Percentiles rank a stretch among this genome's conserved stretches.
Evolutionary conservation across 92 coral and sea anemone species (phyloP).

Genomic region (Parazoanthus darwini): DNA sequence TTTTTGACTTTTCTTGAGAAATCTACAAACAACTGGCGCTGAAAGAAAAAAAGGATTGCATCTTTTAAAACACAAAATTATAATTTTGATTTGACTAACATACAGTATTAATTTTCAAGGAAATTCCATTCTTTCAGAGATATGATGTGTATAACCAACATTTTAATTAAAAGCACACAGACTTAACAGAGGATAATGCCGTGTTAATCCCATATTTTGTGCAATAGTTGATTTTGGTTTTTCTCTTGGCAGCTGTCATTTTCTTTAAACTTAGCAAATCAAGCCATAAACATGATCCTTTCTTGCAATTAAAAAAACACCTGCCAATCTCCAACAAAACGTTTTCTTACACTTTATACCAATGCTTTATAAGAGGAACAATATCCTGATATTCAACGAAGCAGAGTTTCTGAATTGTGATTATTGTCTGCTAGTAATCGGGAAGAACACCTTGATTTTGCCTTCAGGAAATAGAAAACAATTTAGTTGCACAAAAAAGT

Average conservation of each 20-base stretch:
- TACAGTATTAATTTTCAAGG: not conserved
- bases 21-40: not conserved
- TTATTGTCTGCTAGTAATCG: not conserved
- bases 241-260: not conserved
- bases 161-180: not conserved
- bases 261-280: not conserved
- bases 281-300: constrained; percentile 18
- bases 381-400: not conserved
- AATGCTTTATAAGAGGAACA: not conserved
- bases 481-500: not conserved
- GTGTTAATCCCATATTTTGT: constrained; percentile 16
- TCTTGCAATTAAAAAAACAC: constrained; percentile 31
- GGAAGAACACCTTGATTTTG: not conserved
- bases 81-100: not conserved
- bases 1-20: not conserved
- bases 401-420: not conserved
- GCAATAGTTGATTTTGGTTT: not conserved
- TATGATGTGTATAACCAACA: not conserved
- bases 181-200: constrained; percentile 1
- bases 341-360: not conserved
- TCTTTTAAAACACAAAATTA: not conserved
- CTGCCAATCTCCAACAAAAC: constrained; percentile 11
- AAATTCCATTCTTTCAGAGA: not conserved
- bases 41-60: not conserved
- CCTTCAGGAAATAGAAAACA: not conserved